These are phyloP conservation scores for Schizopygopsis malacanthus DNA, from an alignment of 2,797 vertebrate genomes.

Conservation along the genomic window DNA sequence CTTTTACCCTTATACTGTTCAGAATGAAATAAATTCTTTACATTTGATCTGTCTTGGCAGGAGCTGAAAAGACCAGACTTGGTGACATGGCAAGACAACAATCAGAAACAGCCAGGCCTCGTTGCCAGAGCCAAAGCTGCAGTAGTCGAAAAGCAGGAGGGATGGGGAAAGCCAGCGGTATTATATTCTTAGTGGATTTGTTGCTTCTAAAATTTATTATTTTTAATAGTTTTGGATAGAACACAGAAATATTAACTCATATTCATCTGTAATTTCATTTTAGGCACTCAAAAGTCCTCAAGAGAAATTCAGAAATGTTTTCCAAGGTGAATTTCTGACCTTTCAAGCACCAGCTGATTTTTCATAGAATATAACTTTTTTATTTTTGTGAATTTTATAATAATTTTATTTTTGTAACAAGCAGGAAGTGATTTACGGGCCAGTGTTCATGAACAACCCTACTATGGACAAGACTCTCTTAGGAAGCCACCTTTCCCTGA, in stretches of 20 bases:
- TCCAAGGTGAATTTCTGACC: not conserved
- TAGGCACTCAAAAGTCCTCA: constrained; percentile 42
- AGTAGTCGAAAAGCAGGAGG: constrained; percentile 79
- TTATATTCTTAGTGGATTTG: not conserved
- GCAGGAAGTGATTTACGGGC: constrained; percentile 18
- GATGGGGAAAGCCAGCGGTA: constrained; percentile 76
- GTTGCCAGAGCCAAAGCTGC: constrained; percentile 77
- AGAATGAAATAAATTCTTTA: not conserved
- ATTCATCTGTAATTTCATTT: not conserved
- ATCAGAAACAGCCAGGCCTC: constrained; percentile 71
- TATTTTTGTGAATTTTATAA: not conserved
- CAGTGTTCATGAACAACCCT: constrained; percentile 1
- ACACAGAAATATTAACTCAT: not conserved
- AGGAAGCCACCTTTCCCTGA: constrained; percentile 45
- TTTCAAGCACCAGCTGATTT: not conserved
- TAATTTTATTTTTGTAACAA: not conserved
- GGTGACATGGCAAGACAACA: constrained; percentile 72
- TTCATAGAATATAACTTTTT: not conserved
- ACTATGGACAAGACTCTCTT: constrained; percentile 21
- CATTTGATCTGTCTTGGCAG: constrained; percentile 59
- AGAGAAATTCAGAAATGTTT: not conserved
- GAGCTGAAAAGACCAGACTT: constrained; percentile 76
- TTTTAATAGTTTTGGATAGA: not conserved
- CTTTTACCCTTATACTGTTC: not conserved
- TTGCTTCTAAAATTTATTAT: rapidly evolving